Percentiles rank a stretch among this genome's conserved stretches.
Evolutionary conservation across 1,140 invertebrate genomes (phyloP).

Genomic region (Aleiodes sp.): DNA sequence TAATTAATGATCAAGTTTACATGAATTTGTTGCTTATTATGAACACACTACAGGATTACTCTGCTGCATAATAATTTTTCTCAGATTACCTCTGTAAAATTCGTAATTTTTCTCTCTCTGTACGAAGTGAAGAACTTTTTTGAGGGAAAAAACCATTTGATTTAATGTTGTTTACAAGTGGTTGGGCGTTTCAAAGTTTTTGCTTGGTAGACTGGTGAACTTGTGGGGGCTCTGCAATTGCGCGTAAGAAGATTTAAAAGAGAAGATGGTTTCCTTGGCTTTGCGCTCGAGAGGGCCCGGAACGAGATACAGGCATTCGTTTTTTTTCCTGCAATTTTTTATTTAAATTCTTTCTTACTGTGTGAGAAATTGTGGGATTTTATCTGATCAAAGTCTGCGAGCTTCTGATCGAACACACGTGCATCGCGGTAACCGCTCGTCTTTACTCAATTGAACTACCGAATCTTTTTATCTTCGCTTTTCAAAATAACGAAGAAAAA

Average conservation of each 20-base stretch:
- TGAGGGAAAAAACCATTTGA: neutral
- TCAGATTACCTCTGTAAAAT: too few relatives aligned
- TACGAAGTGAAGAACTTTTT: neutral
- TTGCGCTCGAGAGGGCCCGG: constrained; percentile 16
- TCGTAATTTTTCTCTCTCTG: neutral
- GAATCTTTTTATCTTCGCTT: neutral
- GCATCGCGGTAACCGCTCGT: constrained; percentile 16
- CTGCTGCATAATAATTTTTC: too few relatives aligned
- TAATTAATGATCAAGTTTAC: too few relatives aligned
- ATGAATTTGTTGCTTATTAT: too few relatives aligned
- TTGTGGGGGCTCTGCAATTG: constrained; percentile 26
- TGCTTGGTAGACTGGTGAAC: neutral
- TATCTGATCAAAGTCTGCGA: constrained; percentile 44
- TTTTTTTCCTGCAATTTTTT: too few relatives aligned
- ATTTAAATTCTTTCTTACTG: neutral
- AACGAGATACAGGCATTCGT: neutral
- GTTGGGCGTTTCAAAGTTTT: constrained; percentile 1
- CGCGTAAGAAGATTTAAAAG: constrained; percentile 22
- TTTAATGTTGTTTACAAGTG: neutral
- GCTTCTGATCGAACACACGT: constrained; percentile 47
- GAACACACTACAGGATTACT: too few relatives aligned
- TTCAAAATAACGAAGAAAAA: too few relatives aligned
- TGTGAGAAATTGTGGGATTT: constrained; percentile 43
- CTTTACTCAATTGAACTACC: neutral
- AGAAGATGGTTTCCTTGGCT: constrained; percentile 11